These are phyloP conservation scores for Ophonus ardosiacus DNA, from an alignment of 2,888 invertebrate species.

Conservation along the genomic window DNA sequence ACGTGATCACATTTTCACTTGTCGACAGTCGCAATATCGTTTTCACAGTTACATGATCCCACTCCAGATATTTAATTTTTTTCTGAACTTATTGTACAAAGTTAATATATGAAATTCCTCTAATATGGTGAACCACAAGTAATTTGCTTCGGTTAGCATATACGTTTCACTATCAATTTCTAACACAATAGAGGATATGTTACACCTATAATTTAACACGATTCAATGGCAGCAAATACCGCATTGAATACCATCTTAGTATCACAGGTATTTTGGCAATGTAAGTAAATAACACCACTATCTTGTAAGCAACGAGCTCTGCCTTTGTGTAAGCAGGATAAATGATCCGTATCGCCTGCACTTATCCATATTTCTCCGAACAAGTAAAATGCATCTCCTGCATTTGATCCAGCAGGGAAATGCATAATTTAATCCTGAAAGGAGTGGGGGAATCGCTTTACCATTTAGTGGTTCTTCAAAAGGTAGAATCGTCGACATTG, in stretches of 20 bases:
- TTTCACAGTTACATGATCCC: too few species aligned
- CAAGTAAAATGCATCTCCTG: constrained; percentile 29
- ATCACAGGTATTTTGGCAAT: background rate
- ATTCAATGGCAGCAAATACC: background rate
- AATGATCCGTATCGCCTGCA: constrained; percentile 12
- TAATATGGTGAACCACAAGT: too few species aligned
- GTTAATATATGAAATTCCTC: too few species aligned
- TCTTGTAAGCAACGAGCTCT: background rate
- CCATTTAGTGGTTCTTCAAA: background rate
- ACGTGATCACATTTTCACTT: too few species aligned
- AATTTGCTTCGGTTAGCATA: background rate
- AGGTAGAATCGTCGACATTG: background rate
- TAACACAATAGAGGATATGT: background rate
- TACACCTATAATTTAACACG: background rate
- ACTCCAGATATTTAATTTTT: too few species aligned
- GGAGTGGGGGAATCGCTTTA: constrained; percentile 3
- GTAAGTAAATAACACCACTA: background rate
- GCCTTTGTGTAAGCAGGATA: background rate
- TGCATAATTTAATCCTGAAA: constrained; percentile 27
- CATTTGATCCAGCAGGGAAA: constrained; percentile 11
- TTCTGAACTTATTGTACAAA: too few species aligned
- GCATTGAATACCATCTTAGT: background rate
- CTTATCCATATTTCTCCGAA: constrained; percentile 22
- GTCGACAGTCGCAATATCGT: too few species aligned
- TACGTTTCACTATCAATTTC: background rate